These are phyloP conservation scores for Steinernema carpocapsae DNA, from an alignment of 2,888 invertebrate species.

Conservation along the genomic window DNA sequence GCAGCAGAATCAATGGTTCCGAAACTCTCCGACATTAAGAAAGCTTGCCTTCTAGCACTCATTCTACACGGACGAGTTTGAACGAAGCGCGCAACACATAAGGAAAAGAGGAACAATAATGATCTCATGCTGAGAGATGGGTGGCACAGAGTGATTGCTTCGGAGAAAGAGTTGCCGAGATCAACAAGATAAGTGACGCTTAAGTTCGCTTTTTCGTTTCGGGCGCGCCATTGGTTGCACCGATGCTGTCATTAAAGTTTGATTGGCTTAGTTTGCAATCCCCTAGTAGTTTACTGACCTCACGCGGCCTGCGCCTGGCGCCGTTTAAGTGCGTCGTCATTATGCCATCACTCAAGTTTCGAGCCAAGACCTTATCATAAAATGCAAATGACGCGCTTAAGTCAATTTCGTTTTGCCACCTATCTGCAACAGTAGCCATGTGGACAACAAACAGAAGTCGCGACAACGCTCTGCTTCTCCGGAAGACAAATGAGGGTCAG, in stretches of 20 bases:
- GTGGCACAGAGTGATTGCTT: neutral
- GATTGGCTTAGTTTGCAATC: conserved; percentile 35
- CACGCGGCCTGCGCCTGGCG: neutral
- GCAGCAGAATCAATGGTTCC: too few relatives aligned
- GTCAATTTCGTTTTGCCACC: neutral
- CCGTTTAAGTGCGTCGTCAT: neutral
- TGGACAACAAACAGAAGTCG: too few relatives aligned
- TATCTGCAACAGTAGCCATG: neutral
- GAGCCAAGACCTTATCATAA: too few relatives aligned
- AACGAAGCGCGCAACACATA: neutral
- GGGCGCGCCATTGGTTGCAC: conserved; percentile 5
- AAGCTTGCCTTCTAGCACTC: neutral
- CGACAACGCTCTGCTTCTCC: too few relatives aligned
- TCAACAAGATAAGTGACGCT: conserved; percentile 11
- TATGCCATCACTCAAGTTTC: neutral
- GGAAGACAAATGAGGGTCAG: too few relatives aligned
- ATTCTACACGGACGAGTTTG: neutral
- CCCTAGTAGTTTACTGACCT: neutral
- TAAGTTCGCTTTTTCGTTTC: conserved; percentile 27
- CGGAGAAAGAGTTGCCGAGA: conserved; percentile 10
- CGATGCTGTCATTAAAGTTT: conserved; percentile 25
- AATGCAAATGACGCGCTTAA: too few relatives aligned
- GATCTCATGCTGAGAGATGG: conserved; percentile 5
- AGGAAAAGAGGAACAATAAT: conserved; percentile 7
- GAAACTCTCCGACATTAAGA: too few relatives aligned